phyloP scores from a whole-genome alignment of 2,888 invertebrate genomes.

The Leucania comma region DNA sequence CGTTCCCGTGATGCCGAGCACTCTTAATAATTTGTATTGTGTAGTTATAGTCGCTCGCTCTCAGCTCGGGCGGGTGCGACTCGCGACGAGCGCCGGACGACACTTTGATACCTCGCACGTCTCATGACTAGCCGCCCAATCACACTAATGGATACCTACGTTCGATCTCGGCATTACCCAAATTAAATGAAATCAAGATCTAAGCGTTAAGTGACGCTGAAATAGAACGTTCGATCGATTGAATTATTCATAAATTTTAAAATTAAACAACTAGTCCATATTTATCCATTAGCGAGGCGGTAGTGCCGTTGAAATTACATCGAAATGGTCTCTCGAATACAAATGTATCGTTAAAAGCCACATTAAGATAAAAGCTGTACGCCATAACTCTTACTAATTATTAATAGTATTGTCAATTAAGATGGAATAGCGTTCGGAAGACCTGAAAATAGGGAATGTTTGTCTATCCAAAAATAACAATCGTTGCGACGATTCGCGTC shows the following conservation, averaged over 20 bases:
- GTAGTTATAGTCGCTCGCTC: slow-evolving; percentile 83
- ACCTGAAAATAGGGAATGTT: slow-evolving; percentile 88
- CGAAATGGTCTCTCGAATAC: slow-evolving; percentile 85
- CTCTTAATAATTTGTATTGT: slow-evolving; percentile 91
- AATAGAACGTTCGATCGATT: slow-evolving; percentile 65
- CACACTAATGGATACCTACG: slow-evolving; percentile 75
- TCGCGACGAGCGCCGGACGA: slow-evolving; percentile 52
- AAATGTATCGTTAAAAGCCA: slow-evolving; percentile 87
- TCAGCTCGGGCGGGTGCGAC: slow-evolving; percentile 59
- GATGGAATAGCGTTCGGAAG: slow-evolving; percentile 80
- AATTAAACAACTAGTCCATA: slow-evolving; percentile 83
- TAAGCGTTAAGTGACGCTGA: slow-evolving; percentile 68
- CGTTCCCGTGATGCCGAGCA: slow-evolving; percentile 90
- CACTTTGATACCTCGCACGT: slow-evolving; percentile 71
- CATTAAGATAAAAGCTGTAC: slow-evolving; percentile 89
- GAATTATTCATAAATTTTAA: slow-evolving; percentile 83
- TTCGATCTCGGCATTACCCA: slow-evolving; percentile 72
- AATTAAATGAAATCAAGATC: slow-evolving; percentile 73
- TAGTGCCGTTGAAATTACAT: slow-evolving; percentile 82
- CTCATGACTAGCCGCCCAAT: slow-evolving; percentile 68
- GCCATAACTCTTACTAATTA: slow-evolving; percentile 89
- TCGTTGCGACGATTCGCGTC: slow-evolving; percentile 82
- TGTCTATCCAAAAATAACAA: slow-evolving; percentile 88
- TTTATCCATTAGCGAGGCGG: slow-evolving; percentile 86
- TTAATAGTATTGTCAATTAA: slow-evolving; percentile 89